Evolutionary conservation across 2,797 vertebrate species (phyloP), one percentile per base, ranked within the genome.

Genomic region (Microtus californicus): DNA sequence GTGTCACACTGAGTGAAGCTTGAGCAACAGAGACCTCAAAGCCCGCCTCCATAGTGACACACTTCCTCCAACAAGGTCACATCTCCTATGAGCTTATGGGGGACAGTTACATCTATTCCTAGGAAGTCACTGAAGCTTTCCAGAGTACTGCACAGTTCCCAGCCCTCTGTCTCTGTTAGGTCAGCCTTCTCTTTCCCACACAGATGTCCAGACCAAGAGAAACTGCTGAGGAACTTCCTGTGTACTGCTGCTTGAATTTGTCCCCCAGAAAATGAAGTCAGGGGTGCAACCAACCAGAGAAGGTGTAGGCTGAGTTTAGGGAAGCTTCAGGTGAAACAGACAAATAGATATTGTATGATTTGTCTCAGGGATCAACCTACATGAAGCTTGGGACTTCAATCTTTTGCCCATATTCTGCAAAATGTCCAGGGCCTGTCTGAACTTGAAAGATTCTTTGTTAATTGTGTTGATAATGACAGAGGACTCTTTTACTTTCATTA

Each of bases 281-380:
- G 43, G 29, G 63, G 63, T 82, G 15, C 27, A 13, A 34, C 40
- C n/a, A 34, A 34, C n/a, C 74, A 82, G 87, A 61, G 12, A 69
- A 88, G 56, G 25, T 29, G 13, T 87, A 87, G n/a, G n/a, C 48
- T 56, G n/a, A 21, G 45, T 80, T 86, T 86, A 76, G 34, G 29
- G 82, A 96, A 86, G 81, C 19, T 17, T 37, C 69, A 90, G 51
- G 40, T 23, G 27, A 95, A 89, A 77, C 11, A 77, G 59, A 63
- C 71, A 92, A 91, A 91, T 7, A 43, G 6, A 93, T 11, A 59
- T 6, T 10, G 51, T 65, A 45, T 54, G 43, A 90, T 29, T 86
- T 61, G 74, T 76, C 45, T 81, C n/a, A 76, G 40, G 37, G 34
- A 59, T 78, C 51, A 34, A 63, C n/a, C 45, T 31, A 43, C 37